Evolutionary conservation across 2,113 vertebrate species (phyloP).

Genomic region (Campylomormyrus tamandua): DNA sequence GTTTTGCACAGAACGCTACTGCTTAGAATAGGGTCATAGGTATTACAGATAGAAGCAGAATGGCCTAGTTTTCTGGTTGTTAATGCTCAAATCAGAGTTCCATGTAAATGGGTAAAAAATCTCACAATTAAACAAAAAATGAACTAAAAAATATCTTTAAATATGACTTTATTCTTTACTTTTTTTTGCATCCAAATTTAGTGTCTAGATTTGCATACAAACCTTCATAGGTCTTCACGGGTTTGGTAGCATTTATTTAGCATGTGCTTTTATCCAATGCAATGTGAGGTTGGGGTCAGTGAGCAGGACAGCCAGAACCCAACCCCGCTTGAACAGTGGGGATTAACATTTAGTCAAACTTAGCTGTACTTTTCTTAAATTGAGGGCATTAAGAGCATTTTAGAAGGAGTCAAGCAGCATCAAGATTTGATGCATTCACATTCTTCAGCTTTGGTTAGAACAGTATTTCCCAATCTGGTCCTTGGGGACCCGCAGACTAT

Average conservation of each 20-base stretch:
- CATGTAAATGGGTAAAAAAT: not conserved
- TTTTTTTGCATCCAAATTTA: not conserved
- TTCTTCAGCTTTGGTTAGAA: not conserved
- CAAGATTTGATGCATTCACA: not conserved
- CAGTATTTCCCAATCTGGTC: not conserved
- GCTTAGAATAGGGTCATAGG: not conserved
- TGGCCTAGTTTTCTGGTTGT: not conserved
- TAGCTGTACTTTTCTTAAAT: not conserved
- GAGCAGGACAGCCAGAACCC: not conserved
- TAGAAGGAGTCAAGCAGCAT: not conserved
- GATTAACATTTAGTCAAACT: not conserved
- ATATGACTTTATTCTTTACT: not conserved
- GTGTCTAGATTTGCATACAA: not conserved
- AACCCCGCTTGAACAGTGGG: not conserved
- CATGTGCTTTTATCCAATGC: not conserved
- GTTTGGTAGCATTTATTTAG: not conserved
- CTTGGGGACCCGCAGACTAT: not conserved
- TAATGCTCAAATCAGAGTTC: not conserved
- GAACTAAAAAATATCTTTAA: not conserved
- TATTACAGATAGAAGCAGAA: not conserved
- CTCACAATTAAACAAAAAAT: not conserved
- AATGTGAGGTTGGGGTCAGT: not conserved
- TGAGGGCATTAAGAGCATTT: not conserved
- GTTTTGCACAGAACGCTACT: not conserved
- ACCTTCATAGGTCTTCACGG: not conserved